These are phyloP conservation scores for Cuniculus paca DNA, from an alignment of 2,797 vertebrate genomes.

Conservation along the genomic window DNA sequence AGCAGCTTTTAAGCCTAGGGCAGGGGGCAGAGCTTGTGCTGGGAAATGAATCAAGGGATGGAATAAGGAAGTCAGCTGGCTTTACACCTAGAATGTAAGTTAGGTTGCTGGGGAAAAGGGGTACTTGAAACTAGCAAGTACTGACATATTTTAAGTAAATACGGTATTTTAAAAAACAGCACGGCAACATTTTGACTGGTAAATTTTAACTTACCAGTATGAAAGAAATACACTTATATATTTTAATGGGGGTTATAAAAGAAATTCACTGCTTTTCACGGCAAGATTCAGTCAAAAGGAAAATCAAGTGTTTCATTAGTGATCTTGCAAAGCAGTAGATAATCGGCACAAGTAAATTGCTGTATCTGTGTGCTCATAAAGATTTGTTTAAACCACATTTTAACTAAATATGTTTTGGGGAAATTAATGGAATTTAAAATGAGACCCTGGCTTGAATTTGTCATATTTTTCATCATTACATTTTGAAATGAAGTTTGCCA, in stretches of 20 bases:
- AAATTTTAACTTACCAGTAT: constrained; percentile 74
- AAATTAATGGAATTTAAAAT: constrained; percentile 80
- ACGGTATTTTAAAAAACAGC: constrained; percentile 75
- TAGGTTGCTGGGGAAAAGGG: neutral
- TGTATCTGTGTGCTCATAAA: constrained; percentile 83
- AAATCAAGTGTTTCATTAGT: constrained; percentile 80
- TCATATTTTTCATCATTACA: constrained; percentile 63
- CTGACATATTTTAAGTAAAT: constrained; percentile 79
- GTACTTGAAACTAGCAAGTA: neutral
- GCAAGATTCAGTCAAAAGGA: constrained; percentile 72
- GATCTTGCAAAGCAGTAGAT: constrained; percentile 74
- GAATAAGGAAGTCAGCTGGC: neutral
- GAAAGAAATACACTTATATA: constrained; percentile 68
- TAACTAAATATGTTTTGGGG: constrained; percentile 85
- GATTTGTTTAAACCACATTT: constrained; percentile 82
- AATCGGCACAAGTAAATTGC: constrained; percentile 73
- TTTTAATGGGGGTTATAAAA: constrained; percentile 80
- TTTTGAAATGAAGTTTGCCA: constrained; percentile 48
- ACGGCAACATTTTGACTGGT: constrained; percentile 72
- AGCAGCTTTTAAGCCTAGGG: neutral
- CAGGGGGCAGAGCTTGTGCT: neutral
- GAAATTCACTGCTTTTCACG: constrained; percentile 75
- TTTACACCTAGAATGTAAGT: neutral
- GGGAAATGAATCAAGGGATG: neutral
- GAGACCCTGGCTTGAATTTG: constrained; percentile 62